phyloP scores from a whole-genome alignment of 2,888 invertebrate genomes.

The Melinaea menophilus region DNA sequence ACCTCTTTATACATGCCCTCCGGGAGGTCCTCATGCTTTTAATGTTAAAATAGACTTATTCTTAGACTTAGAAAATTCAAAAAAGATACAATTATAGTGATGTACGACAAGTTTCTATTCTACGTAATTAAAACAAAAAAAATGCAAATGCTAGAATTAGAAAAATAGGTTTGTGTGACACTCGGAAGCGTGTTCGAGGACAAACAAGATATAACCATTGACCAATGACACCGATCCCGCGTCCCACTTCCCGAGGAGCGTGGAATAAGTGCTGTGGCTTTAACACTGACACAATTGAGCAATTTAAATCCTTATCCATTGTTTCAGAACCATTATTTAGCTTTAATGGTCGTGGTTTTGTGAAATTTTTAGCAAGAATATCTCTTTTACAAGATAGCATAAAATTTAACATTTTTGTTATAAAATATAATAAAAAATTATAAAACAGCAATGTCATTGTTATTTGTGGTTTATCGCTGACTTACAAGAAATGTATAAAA shows the following conservation, averaged over 20 bases:
- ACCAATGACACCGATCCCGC: constrained; percentile 10
- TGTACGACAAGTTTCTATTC: too few species aligned
- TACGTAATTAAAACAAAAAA: background rate
- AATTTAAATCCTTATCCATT: background rate
- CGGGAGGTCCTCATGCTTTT: too few species aligned
- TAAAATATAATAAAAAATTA: too few species aligned
- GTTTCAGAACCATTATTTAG: background rate
- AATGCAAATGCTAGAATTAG: constrained; percentile 7
- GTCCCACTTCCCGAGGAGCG: constrained; percentile 11
- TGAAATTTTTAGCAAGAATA: too few species aligned
- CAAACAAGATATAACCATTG: constrained; percentile 13
- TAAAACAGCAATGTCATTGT: too few species aligned
- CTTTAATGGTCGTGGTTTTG: background rate
- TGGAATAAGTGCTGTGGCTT: background rate
- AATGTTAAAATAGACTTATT: too few species aligned
- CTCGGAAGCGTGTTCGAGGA: constrained; percentile 32
- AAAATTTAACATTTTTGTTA: too few species aligned
- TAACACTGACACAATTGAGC: background rate
- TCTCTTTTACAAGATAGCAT: too few species aligned
- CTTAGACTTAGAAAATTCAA: too few species aligned
- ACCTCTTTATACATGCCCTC: too few species aligned
- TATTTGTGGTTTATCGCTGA: too few species aligned
- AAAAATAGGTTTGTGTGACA: constrained; percentile 49
- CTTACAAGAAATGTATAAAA: background rate
- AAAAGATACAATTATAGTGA: too few species aligned